phyloP scores from a whole-genome alignment of 37 sponge, comb jelly and placozoan genomes.

The Theonella swinhoei region DNA sequence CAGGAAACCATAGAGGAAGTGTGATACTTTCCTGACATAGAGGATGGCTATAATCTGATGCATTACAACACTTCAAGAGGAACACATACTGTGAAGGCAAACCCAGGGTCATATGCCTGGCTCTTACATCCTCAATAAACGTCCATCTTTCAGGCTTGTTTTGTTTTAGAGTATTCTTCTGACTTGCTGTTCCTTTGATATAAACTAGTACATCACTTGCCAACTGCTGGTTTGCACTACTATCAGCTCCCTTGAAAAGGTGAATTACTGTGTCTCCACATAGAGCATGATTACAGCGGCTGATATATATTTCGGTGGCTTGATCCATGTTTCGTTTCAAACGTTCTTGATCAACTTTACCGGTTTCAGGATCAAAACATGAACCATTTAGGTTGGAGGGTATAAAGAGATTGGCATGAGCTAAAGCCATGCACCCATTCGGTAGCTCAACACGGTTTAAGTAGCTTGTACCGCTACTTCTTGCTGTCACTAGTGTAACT shows the following conservation, averaged over 20 bases:
- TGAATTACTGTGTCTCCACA: slow-evolving; percentile 44
- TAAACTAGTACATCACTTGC: too few relatives aligned
- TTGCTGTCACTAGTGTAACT: slow-evolving; percentile 20
- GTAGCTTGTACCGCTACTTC: slow-evolving; percentile 39
- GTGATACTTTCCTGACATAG: too few relatives aligned
- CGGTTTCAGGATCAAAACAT: slow-evolving; percentile 10
- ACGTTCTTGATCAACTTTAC: slow-evolving; percentile 15
- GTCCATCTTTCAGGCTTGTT: too few relatives aligned
- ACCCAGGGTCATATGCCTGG: too few relatives aligned
- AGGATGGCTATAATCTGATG: too few relatives aligned
- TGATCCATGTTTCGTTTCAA: slow-evolving; percentile 1
- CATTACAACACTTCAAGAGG: too few relatives aligned
- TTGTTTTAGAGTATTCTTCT: too few relatives aligned
- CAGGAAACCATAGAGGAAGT: too few relatives aligned
- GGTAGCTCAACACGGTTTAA: slow-evolving; percentile 39
- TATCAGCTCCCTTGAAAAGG: slow-evolving; percentile 30
- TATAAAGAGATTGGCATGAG: slow-evolving; percentile 11
- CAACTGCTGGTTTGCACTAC: neutral
- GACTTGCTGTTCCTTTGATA: too few relatives aligned
- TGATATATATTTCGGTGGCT: slow-evolving; percentile 39
- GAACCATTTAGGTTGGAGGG: slow-evolving; percentile 1
- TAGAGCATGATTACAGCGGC: neutral
- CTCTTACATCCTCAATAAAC: too few relatives aligned
- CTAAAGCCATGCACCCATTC: slow-evolving; percentile 6
- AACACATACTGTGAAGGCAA: too few relatives aligned